A percentile compares a stretch with the other conserved stretches of the same genome.
Evolutionary conservation across 2,113 vertebrate species (phyloP).

Genomic region (Antechinus flavipes): DNA sequence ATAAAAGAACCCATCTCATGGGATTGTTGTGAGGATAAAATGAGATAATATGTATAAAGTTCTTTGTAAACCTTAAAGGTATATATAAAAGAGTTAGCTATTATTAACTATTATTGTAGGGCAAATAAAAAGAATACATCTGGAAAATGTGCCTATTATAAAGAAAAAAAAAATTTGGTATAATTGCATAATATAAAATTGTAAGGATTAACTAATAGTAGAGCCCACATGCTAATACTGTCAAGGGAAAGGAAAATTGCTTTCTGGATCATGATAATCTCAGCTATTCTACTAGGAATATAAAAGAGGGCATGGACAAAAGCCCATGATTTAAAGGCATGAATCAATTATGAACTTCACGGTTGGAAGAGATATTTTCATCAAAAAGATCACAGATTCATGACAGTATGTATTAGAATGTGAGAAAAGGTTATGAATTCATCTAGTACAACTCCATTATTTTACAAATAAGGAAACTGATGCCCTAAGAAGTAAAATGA

Average conservation of each 20-base stretch:
- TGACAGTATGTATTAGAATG: background rate
- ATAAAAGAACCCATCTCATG: too few species aligned
- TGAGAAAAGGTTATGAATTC: background rate
- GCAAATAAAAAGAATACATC: background rate
- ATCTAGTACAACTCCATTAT: background rate
- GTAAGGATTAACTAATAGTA: too few species aligned
- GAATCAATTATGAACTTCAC: background rate
- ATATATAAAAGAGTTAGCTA: too few species aligned
- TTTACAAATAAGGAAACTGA: background rate
- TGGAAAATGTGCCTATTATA: background rate
- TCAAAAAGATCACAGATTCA: too few species aligned
- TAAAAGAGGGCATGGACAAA: background rate
- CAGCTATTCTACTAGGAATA: background rate
- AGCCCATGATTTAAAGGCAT: background rate
- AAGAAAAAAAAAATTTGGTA: too few species aligned
- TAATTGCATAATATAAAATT: background rate
- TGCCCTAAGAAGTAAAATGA: background rate
- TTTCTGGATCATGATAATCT: background rate
- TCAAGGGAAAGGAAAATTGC: background rate
- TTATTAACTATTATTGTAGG: too few species aligned
- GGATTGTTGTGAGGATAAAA: too few species aligned
- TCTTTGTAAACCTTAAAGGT: too few species aligned
- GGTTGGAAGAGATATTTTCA: background rate
- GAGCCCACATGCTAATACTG: background rate
- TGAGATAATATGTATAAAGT: too few species aligned